Conservation (phyloP, 1,140 invertebrate genomes). For the Ephestia elutella region DNA sequence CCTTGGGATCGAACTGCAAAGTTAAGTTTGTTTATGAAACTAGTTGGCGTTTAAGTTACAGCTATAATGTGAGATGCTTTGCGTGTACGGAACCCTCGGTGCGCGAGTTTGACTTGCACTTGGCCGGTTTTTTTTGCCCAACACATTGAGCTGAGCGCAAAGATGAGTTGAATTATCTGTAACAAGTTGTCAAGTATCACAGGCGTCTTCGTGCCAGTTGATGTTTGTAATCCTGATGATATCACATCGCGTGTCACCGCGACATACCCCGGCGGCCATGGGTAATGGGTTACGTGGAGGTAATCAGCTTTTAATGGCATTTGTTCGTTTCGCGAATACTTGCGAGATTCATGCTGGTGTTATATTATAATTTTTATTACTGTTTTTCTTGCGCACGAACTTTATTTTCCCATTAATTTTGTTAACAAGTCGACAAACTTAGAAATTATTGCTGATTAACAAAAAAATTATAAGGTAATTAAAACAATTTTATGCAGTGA, state of each 20-base stretch:
- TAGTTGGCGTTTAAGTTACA: too few species aligned
- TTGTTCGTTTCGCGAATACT: constrained; percentile 6
- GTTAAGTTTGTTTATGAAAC: too few species aligned
- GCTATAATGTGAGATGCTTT: too few species aligned
- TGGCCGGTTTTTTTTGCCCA: too few species aligned
- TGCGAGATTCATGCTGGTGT: background rate
- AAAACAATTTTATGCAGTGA: too few species aligned
- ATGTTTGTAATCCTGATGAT: constrained; percentile 19
- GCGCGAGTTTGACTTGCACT: too few species aligned
- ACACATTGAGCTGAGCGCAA: too few species aligned
- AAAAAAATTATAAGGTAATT: too few species aligned
- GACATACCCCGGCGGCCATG: constrained; percentile 19
- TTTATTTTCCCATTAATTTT: background rate
- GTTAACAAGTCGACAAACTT: background rate
- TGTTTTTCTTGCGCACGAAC: background rate
- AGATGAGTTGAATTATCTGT: background rate
- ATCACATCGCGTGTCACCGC: constrained; percentile 26
- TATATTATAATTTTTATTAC: background rate
- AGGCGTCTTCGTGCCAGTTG: background rate
- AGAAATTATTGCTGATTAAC: too few species aligned
- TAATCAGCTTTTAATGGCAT: constrained; percentile 17
- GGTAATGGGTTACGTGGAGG: constrained; percentile 24
- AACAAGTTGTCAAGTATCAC: background rate
- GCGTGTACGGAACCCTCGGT: too few species aligned
- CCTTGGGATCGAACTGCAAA: too few species aligned